Evolutionary conservation across 2,797 vertebrate species (phyloP).

Genomic region (Liparis tanakae): DNA sequence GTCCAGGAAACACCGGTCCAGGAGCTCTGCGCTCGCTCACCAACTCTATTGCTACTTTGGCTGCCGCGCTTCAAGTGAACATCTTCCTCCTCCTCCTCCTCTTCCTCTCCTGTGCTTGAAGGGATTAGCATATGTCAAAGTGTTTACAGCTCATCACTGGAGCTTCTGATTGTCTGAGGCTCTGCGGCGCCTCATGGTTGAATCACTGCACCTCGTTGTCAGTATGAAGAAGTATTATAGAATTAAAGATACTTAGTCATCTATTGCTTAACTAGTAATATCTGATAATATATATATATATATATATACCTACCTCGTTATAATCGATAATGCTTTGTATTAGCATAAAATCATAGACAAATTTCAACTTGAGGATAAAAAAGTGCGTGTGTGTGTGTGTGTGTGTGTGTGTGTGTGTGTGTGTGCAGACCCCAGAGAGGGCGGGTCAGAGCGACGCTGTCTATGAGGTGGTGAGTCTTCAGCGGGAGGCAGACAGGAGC

Average conservation of each 20-base stretch:
- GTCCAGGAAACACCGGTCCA: neutral
- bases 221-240: neutral
- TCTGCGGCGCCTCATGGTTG: neutral
- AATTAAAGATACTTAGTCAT: neutral
- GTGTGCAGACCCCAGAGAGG: slow-evolving; percentile 87
- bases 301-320: no score
- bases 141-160: neutral
- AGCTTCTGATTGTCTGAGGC: neutral
- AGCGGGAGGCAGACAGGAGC: slow-evolving; percentile 89
- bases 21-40: neutral
- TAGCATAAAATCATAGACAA: neutral
- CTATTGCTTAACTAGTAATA: neutral
- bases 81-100: neutral
- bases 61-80: neutral
- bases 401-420: slow-evolving; percentile 28
- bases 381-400: slow-evolving; percentile 11
- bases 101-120: slow-evolving; percentile 2
- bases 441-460: slow-evolving; percentile 88
- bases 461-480: slow-evolving; percentile 94
- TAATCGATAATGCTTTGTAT: neutral
- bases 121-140: neutral
- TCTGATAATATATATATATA: neutral
- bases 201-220: slow-evolving; percentile 2
- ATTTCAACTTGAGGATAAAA: neutral
- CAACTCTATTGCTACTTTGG: slow-evolving; percentile 6